These are phyloP conservation scores for Lasaia peninsularis DNA, from an alignment of 1,140 invertebrate genomes.

Conservation along the genomic window DNA sequence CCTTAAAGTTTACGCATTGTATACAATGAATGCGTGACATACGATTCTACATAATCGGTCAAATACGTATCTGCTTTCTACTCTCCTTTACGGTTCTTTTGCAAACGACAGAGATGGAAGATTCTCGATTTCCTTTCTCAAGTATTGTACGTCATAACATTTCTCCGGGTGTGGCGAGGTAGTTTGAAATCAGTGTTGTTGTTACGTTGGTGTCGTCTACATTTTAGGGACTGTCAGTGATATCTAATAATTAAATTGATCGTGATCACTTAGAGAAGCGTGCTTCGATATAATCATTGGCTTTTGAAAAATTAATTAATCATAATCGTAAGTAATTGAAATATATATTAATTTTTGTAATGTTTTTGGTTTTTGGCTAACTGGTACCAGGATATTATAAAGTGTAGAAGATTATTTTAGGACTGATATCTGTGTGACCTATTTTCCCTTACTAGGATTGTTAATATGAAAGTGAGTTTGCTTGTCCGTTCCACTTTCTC, in stretches of 20 bases:
- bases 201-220: constrained; percentile 49
- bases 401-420: background rate
- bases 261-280: constrained; percentile 43
- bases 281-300: constrained; percentile 25
- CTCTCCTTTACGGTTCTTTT: constrained; percentile 38
- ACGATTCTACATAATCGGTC: constrained; percentile 60
- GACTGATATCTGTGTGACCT: background rate
- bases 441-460: background rate
- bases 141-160: constrained; percentile 57
- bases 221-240: constrained; percentile 52
- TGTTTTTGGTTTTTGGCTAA: background rate
- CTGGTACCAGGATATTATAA: background rate
- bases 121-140: constrained; percentile 63
- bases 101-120: constrained; percentile 43
- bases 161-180: constrained; percentile 52
- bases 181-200: constrained; percentile 62
- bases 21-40: constrained; percentile 42
- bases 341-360: background rate
- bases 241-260: constrained; percentile 55
- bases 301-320: constrained; percentile 5
- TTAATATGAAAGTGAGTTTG: background rate
- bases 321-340: constrained; percentile 26
- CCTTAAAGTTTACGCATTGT: constrained; percentile 17
- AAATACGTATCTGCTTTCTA: constrained; percentile 47
- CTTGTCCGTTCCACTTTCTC: background rate